Percentiles rank a stretch among this genome's conserved stretches.
phyloP scores from a whole-genome alignment of 92 coral and sea anemone species.

The Plumapathes pennacea region DNA sequence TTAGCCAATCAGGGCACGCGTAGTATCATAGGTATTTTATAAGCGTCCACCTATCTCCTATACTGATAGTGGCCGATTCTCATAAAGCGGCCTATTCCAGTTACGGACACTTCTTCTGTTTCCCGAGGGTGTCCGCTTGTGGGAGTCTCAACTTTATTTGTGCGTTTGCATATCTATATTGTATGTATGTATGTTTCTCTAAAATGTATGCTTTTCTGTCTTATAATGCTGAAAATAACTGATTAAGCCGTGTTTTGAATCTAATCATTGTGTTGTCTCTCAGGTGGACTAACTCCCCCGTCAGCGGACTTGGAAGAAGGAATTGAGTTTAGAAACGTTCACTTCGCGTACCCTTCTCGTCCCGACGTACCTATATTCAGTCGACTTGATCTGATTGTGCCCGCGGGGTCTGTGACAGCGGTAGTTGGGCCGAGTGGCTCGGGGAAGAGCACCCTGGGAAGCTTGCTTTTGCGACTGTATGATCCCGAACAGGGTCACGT shows the following conservation, averaged over 20 bases:
- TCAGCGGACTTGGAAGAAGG: slow-evolving; percentile 60
- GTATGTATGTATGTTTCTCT: too few relatives aligned
- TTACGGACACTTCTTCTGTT: too few relatives aligned
- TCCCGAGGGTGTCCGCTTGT: too few relatives aligned
- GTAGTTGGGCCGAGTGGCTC: slow-evolving; percentile 99
- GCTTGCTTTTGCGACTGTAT: slow-evolving; percentile 82
- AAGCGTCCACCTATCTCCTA: too few relatives aligned
- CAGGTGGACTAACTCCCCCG: slow-evolving; percentile 72
- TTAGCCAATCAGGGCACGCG: too few relatives aligned
- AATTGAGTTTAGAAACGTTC: slow-evolving; percentile 72
- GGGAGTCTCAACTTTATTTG: too few relatives aligned
- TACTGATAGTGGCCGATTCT: too few relatives aligned
- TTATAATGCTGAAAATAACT: too few relatives aligned
- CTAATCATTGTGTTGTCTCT: neutral
- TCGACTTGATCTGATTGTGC: slow-evolving; percentile 65
- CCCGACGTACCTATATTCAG: slow-evolving; percentile 70
- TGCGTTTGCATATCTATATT: too few relatives aligned
- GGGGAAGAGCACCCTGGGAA: slow-evolving; percentile 92
- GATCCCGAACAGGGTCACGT: slow-evolving; percentile 84
- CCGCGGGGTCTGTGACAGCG: slow-evolving; percentile 89
- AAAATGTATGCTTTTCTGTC: too few relatives aligned
- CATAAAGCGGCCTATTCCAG: too few relatives aligned
- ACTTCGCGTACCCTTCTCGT: slow-evolving; percentile 89
- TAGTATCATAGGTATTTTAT: too few relatives aligned
- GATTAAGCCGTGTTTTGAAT: neutral